Evolutionary conservation across 2,797 vertebrate species (phyloP).

Genomic region (Eulemur albifrons): DNA sequence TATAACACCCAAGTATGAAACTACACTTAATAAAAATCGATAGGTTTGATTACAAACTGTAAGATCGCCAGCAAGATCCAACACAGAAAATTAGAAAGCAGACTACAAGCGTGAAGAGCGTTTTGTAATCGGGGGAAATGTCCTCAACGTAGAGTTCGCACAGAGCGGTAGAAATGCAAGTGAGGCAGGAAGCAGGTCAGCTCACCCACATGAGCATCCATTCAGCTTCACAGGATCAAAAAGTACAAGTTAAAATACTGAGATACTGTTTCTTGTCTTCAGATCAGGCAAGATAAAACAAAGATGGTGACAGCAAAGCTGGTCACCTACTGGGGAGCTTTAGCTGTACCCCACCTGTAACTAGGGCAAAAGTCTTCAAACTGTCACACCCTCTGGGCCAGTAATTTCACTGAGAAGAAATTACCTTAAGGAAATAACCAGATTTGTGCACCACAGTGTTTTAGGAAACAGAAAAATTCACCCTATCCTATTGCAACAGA

Average conservation of each 20-base stretch:
- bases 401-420: background rate
- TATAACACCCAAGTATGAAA: background rate
- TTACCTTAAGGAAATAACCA: background rate
- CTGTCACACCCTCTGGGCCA: background rate
- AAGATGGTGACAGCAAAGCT: background rate
- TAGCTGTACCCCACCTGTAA: background rate
- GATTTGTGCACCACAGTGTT: background rate
- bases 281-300: background rate
- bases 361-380: background rate
- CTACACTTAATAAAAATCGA: background rate
- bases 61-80: background rate
- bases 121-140: too few species aligned
- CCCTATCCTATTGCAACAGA: background rate
- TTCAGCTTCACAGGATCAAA: background rate
- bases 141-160: background rate
- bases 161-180: background rate
- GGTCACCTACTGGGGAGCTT: too few species aligned
- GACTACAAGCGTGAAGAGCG: background rate
- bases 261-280: background rate
- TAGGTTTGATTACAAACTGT: background rate
- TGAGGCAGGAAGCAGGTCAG: background rate
- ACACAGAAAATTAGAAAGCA: background rate
- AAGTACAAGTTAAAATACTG: background rate
- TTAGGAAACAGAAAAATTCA: background rate
- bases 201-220: background rate